These are phyloP conservation scores for Mastomys natalensis DNA, from an alignment of 2,113 vertebrate genomes.

Conservation along the genomic window DNA sequence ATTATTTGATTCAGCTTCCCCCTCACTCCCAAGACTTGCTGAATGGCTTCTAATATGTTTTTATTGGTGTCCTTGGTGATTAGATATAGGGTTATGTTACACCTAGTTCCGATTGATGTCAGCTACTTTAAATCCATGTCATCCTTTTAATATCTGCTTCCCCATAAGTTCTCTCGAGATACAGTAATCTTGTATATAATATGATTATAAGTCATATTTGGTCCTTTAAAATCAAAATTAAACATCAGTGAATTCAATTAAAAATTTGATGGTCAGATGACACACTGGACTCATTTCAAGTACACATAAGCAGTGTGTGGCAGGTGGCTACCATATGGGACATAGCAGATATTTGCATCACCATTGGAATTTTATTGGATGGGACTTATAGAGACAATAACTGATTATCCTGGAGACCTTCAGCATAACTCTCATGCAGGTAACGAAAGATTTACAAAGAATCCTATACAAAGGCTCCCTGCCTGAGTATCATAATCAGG, in stretches of 20 bases:
- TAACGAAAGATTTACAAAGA: conserved; percentile 20
- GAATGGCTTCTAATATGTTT: conserved; percentile 34
- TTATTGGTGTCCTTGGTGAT: conserved; percentile 6
- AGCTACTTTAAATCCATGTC: conserved; percentile 94
- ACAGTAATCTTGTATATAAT: conserved; percentile 87
- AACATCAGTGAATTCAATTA: background rate
- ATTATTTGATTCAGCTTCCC: conserved; percentile 92
- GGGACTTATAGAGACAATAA: background rate
- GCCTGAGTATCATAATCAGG: background rate
- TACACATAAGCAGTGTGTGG: background rate
- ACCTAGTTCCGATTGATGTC: conserved; percentile 92
- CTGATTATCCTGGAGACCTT: background rate
- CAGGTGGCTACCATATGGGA: background rate
- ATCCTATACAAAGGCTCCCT: background rate
- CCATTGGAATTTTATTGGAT: background rate
- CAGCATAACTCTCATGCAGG: background rate
- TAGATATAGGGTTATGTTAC: conserved; percentile 86
- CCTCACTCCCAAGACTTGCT: conserved; percentile 87
- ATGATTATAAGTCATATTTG: background rate
- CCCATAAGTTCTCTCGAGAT: conserved; percentile 93
- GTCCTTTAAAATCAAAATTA: conserved; percentile 28
- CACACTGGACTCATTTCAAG: background rate
- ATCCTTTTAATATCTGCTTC: conserved; percentile 92
- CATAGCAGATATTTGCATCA: background rate
- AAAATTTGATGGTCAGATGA: background rate